A percentile compares a stretch with the other conserved stretches of the same genome.
phyloP scores from a whole-genome alignment of 2,888 invertebrate species.

The Phyllotreta striolata region DNA sequence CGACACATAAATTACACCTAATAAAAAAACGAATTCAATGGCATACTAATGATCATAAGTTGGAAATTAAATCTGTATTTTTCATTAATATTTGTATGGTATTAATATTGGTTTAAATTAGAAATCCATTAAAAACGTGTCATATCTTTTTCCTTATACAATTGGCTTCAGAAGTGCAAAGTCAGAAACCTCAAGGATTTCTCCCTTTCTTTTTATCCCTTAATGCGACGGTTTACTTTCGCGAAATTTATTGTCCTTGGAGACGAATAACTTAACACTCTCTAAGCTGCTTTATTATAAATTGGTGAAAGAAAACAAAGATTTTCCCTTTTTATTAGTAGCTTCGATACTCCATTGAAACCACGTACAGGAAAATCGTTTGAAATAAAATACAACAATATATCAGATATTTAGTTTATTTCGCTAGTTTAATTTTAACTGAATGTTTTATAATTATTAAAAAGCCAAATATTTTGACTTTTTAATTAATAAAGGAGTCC shows the following conservation, averaged over 20 bases:
- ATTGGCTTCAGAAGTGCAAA: neutral
- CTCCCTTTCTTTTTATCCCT: slow-evolving; percentile 28
- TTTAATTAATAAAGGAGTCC: no score
- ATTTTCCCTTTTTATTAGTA: slow-evolving; percentile 20
- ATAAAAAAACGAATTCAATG: no score
- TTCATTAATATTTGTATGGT: neutral
- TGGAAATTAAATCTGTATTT: no score
- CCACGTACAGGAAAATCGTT: slow-evolving; percentile 1
- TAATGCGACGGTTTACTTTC: slow-evolving; percentile 28
- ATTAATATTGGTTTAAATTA: neutral
- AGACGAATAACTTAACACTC: slow-evolving; percentile 31
- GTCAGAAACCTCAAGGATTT: slow-evolving; percentile 26
- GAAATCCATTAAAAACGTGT: neutral
- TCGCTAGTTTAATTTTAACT: no score
- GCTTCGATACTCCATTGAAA: neutral
- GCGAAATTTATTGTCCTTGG: slow-evolving; percentile 30
- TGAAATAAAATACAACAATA: no score
- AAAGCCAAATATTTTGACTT: no score
- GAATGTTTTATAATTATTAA: no score
- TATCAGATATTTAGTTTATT: no score
- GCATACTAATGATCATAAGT: no score
- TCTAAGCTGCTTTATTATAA: slow-evolving; percentile 29
- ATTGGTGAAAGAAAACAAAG: slow-evolving; percentile 25
- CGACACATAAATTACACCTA: neutral
- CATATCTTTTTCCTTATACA: neutral